Percentiles rank a stretch among this genome's conserved stretches.
These are phyloP conservation scores for Chalcosyrphus nemorum DNA, from an alignment of 2,888 invertebrate species.

Conservation along the genomic window DNA sequence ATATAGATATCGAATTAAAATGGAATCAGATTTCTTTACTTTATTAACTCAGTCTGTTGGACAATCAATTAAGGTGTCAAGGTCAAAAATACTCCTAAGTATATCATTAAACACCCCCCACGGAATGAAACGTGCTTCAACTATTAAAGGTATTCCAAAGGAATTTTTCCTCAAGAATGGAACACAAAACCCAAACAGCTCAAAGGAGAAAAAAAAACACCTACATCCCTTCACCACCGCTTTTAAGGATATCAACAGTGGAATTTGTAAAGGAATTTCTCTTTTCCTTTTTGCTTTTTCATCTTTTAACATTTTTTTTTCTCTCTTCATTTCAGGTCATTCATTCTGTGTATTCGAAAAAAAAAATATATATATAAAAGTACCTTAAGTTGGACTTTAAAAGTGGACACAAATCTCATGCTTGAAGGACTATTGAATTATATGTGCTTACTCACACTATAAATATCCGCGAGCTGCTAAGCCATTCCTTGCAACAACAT, in stretches of 20 bases:
- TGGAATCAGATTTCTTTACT: not conserved
- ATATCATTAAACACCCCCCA: not conserved
- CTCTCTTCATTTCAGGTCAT: constrained; percentile 2
- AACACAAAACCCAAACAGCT: not conserved
- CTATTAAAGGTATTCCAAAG: not conserved
- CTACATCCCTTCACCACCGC: not conserved
- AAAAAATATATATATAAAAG: not conserved
- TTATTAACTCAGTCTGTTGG: not conserved
- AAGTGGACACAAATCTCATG: constrained; percentile 11
- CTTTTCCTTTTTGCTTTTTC: not conserved
- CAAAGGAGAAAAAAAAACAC: constrained; percentile 1
- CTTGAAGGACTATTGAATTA: constrained; percentile 28
- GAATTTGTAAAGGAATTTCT: constrained; percentile 37
- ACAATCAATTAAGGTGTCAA: not conserved
- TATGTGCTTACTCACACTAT: not conserved
- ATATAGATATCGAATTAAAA: not conserved
- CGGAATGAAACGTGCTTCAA: not conserved
- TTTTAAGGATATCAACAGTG: constrained; percentile 10
- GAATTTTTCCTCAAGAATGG: not conserved
- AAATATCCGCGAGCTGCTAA: not conserved
- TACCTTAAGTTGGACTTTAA: constrained; percentile 14
- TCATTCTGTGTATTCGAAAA: not conserved
- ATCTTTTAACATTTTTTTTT: not conserved
- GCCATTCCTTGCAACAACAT: not conserved
- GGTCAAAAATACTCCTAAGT: not conserved